Conservation (phyloP, 2,113 vertebrate species). For the Chlamydotis undulata region DNA sequence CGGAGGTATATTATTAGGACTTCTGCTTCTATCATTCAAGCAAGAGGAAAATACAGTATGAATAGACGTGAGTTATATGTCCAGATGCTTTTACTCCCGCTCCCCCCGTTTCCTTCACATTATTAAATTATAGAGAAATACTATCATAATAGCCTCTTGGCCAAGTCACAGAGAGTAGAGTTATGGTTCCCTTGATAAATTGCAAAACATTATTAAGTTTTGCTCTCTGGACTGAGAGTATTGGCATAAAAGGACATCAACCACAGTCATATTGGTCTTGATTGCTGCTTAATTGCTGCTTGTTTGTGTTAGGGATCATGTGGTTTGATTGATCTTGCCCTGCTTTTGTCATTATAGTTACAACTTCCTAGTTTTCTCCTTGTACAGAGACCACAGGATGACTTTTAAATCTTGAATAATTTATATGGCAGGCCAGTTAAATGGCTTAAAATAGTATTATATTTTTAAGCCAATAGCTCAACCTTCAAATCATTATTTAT, state of each 20-base stretch:
- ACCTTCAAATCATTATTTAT: constrained; percentile 57
- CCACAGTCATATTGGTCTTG: constrained; percentile 54
- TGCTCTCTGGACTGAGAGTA: constrained; percentile 50
- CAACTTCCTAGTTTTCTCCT: constrained; percentile 69
- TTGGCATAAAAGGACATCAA: constrained; percentile 65
- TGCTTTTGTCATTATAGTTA: constrained; percentile 64
- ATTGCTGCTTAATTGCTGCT: constrained; percentile 74
- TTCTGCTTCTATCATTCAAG: constrained; percentile 43
- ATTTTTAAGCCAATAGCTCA: constrained; percentile 55
- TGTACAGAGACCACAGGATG: constrained; percentile 63
- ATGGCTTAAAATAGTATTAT: constrained; percentile 51
- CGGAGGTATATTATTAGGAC: constrained; percentile 1
- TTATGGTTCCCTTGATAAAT: constrained; percentile 63
- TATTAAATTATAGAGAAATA: constrained; percentile 65
- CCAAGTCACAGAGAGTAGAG: constrained; percentile 46
- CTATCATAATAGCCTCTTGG: constrained; percentile 50
- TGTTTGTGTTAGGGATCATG: constrained; percentile 66
- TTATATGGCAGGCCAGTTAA: constrained; percentile 41
- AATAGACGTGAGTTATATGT: constrained; percentile 7
- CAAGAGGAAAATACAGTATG: constrained; percentile 2
- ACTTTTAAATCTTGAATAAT: constrained; percentile 64
- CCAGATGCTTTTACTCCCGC: constrained; percentile 41
- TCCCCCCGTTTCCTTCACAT: background rate
- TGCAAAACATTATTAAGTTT: constrained; percentile 64
- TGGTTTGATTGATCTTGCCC: constrained; percentile 70